phyloP scores from a whole-genome alignment of 2,888 invertebrate species.

The Drosophila robusta region DNA sequence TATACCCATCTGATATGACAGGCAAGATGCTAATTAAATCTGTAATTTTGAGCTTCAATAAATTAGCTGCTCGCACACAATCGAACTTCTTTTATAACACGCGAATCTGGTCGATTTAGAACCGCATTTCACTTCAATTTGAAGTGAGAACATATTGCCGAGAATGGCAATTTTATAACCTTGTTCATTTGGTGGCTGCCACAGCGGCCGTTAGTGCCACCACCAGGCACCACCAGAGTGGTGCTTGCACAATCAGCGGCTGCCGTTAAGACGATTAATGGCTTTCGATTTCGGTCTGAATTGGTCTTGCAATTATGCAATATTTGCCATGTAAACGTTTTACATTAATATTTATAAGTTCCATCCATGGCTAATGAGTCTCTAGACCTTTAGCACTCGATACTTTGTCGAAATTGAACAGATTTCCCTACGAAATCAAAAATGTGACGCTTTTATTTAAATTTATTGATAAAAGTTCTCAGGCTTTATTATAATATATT shows the following conservation, averaged over 20 bases:
- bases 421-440: not conserved
- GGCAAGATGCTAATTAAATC: conserved; percentile 38
- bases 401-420: not conserved
- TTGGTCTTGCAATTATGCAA: conserved; percentile 36
- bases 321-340: not conserved
- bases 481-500: conserved; percentile 4
- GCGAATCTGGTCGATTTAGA: not conserved
- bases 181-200: conserved; percentile 26
- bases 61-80: conserved; percentile 20
- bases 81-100: not conserved
- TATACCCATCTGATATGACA: conserved; percentile 4
- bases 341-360: not conserved
- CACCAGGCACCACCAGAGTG: not conserved
- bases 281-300: conserved; percentile 41
- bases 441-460: not conserved
- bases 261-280: conserved; percentile 18
- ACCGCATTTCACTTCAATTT: conserved; percentile 9
- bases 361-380: not conserved
- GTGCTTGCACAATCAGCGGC: conserved; percentile 39
- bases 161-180: conserved; percentile 28
- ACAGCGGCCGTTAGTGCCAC: conserved; percentile 5
- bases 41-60: conserved; percentile 42
- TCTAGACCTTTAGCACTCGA: not conserved
- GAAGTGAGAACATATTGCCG: conserved; percentile 22
- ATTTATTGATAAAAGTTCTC: not conserved